Percentiles rank a stretch among this genome's conserved stretches.
Evolutionary conservation across 2,888 invertebrate species (phyloP).

Genomic region (Pachycephus smyrnensis): DNA sequence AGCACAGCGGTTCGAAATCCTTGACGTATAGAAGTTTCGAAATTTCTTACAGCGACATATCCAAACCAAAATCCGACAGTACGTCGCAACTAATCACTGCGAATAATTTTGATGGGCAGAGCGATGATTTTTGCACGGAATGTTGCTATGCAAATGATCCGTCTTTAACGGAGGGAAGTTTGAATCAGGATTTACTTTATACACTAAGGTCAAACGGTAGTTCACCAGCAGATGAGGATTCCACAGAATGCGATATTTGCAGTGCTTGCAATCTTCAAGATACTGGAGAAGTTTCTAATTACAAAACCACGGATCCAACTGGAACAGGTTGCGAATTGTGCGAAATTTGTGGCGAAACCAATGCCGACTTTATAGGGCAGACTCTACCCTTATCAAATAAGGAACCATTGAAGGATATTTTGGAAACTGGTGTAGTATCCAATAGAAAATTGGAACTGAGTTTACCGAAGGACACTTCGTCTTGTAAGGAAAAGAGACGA

Average conservation of each 20-base stretch:
- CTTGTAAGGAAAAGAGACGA: not conserved
- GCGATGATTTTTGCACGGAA: conserved; percentile 59
- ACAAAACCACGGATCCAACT: conserved; percentile 14
- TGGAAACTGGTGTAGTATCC: not conserved
- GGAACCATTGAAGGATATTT: not conserved
- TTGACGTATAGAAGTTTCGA: conserved; percentile 35
- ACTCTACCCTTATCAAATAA: not conserved
- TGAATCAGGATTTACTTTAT: conserved; percentile 51
- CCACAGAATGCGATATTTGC: conserved; percentile 63
- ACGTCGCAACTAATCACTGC: conserved; percentile 47
- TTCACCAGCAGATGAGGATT: conserved; percentile 58
- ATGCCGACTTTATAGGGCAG: conserved; percentile 28
- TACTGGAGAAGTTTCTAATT: conserved; percentile 32
- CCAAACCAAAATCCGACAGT: conserved; percentile 44
- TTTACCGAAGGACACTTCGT: conserved; percentile 8
- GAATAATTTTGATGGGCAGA: conserved; percentile 44
- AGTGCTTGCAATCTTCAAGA: conserved; percentile 56
- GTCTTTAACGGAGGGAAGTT: conserved; percentile 32
- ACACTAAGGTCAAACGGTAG: conserved; percentile 55
- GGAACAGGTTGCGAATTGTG: conserved; percentile 54
- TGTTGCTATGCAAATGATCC: conserved; percentile 54
- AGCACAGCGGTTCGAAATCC: conserved; percentile 38
- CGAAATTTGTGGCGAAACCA: conserved; percentile 60
- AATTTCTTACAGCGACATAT: conserved; percentile 41
- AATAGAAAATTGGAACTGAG: not conserved